phyloP scores from a whole-genome alignment of 2,113 vertebrate species.

The Xiphorhynchus elegans region DNA sequence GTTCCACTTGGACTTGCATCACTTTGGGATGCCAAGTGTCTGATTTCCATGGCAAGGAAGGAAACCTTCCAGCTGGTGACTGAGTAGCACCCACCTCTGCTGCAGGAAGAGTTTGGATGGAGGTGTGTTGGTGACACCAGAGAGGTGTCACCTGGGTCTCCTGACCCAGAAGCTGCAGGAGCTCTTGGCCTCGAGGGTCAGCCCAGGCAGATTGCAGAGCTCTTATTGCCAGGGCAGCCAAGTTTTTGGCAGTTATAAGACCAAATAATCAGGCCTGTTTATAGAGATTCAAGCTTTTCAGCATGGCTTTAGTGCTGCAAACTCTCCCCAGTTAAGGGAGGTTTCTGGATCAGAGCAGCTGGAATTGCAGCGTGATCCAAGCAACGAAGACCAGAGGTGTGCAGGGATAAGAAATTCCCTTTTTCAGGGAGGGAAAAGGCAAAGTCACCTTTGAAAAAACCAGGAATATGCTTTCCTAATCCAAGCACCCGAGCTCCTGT shows the following conservation, averaged over 20 bases:
- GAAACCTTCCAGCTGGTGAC: background rate
- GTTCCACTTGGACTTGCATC: background rate
- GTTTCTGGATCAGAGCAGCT: background rate
- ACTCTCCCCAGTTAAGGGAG: background rate
- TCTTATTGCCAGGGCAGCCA: conserved; percentile 33
- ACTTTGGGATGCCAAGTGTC: accelerated
- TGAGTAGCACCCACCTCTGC: background rate
- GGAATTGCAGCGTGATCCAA: background rate
- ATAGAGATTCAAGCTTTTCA: background rate
- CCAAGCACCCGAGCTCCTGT: conserved; percentile 33
- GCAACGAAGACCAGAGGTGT: background rate
- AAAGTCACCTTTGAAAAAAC: conserved; percentile 6
- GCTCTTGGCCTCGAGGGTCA: background rate
- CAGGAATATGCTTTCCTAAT: background rate
- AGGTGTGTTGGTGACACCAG: background rate
- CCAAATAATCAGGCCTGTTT: background rate
- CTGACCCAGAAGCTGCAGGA: background rate
- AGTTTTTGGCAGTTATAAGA: background rate
- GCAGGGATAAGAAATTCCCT: background rate
- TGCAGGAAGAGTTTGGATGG: background rate
- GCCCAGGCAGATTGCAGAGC: background rate
- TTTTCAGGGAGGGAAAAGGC: background rate
- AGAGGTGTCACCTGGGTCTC: no score
- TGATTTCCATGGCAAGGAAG: background rate
- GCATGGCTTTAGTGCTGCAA: conserved; percentile 20